Percentiles rank a stretch among this genome's conserved stretches.
Conservation (phyloP, 2,888 invertebrate species). For the Thecophora atra region DNA sequence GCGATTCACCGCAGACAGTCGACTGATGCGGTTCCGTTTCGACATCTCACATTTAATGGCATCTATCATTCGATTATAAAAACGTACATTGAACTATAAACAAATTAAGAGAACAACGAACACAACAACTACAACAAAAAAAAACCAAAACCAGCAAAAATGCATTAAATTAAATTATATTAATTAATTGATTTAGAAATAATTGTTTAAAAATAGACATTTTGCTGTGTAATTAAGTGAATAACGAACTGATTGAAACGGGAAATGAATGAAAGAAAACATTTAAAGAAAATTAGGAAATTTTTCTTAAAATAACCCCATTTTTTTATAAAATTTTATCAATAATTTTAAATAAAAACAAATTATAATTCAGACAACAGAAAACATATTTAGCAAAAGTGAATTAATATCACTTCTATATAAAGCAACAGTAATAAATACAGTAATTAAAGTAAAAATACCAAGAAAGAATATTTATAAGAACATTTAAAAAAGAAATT, state of each 20-base stretch:
- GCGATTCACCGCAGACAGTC: conserved; percentile 1
- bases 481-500: neutral
- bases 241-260: conserved; percentile 25
- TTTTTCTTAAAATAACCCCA: no score
- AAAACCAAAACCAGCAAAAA: neutral
- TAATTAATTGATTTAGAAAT: conserved; percentile 31
- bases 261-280: neutral
- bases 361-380: no score
- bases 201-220: conserved; percentile 39
- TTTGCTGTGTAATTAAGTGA: no score
- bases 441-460: no score
- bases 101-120: conserved; percentile 2
- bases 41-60: neutral
- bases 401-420: no score
- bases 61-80: conserved; percentile 24
- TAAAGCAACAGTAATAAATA: no score
- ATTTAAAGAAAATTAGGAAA: no score
- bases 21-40: neutral
- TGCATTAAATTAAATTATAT: conserved; percentile 20
- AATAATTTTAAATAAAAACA: no score
- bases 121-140: conserved; percentile 17
- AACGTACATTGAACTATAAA: conserved; percentile 33
- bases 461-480: neutral
- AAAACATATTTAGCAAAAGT: no score
- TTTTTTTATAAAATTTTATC: no score